A percentile compares a stretch with the other conserved stretches of the same genome.
Evolutionary conservation across 2,113 vertebrate genomes (phyloP).

Genomic region (Oxyura jamaicensis): DNA sequence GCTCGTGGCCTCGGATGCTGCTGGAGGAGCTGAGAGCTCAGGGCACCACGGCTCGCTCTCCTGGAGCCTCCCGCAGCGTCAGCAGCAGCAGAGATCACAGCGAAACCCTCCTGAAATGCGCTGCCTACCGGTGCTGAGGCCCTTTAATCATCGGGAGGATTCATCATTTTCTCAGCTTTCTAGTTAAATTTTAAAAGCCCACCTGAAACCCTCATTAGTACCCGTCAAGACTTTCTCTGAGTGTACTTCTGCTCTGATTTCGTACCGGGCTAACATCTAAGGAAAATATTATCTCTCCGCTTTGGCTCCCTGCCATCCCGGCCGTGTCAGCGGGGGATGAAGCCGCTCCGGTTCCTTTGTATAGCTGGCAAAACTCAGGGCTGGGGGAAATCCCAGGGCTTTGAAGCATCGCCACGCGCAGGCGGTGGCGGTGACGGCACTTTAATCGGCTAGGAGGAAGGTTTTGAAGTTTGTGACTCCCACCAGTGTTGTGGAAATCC

Average conservation of each 20-base stretch:
- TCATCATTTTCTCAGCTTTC: conserved; percentile 15
- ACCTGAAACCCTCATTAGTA: conserved; percentile 53
- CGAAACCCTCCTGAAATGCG: not conserved
- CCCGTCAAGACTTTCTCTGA: conserved; percentile 25
- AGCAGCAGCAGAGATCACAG: not conserved
- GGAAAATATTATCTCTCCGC: conserved; percentile 43
- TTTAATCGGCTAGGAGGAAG: not conserved
- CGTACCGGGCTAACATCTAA: conserved; percentile 16
- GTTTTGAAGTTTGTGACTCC: not conserved
- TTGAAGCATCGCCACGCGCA: not conserved
- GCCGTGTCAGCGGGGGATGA: not conserved
- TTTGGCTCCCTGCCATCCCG: not conserved
- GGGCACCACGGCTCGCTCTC: rapidly evolving
- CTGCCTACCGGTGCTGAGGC: not conserved
- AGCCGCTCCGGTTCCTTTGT: not conserved
- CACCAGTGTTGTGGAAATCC: not conserved
- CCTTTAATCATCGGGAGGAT: conserved; percentile 2
- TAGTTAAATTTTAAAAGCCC: conserved; percentile 11
- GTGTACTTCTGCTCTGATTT: not conserved
- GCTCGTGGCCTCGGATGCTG: not conserved
- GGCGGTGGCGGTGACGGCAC: not conserved
- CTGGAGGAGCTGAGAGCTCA: rapidly evolving
- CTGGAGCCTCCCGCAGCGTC: not conserved
- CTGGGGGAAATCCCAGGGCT: not conserved
- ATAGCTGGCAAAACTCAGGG: not conserved